These are phyloP conservation scores for Omphaloscelis lunosa DNA, from an alignment of 2,888 invertebrate species.

Conservation along the genomic window DNA sequence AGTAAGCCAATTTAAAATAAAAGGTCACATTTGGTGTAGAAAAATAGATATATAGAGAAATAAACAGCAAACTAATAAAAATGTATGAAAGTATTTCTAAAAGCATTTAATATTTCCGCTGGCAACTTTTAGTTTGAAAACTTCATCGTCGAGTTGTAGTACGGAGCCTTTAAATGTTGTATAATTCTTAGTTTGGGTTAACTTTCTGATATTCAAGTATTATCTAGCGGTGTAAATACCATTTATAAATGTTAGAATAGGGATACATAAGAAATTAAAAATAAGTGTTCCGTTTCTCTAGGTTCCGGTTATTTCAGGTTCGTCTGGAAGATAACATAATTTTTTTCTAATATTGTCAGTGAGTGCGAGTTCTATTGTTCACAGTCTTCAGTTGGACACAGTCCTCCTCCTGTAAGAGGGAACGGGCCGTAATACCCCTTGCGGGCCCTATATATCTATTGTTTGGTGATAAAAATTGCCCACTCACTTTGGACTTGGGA, in stretches of 20 bases:
- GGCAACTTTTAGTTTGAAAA: slow-evolving; percentile 42
- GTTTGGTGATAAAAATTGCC: not conserved
- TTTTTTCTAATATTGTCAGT: not conserved
- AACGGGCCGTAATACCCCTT: no score
- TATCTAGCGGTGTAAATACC: not conserved
- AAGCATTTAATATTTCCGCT: slow-evolving; percentile 41
- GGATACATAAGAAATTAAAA: not conserved
- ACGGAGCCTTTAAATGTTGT: slow-evolving; percentile 13
- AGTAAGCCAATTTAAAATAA: not conserved
- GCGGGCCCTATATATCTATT: no score
- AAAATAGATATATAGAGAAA: not conserved
- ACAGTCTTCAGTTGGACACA: no score
- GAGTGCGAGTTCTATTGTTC: not conserved
- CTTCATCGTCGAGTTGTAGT: slow-evolving; percentile 21
- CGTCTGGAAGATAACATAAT: not conserved
- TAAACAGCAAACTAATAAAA: slow-evolving; percentile 33
- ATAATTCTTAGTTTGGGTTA: slow-evolving; percentile 18
- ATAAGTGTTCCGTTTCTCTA: not conserved
- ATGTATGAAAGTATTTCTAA: slow-evolving; percentile 35
- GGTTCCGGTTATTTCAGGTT: not conserved
- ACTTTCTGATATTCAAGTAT: slow-evolving; percentile 16
- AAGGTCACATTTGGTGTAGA: not conserved
- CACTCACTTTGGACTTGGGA: not conserved
- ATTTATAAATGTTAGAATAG: not conserved
- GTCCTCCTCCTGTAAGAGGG: no score